Evolutionary conservation across 2,797 vertebrate genomes (phyloP), one percentile per base, ranked within the genome.

Genomic region (Ambastaia sidthimunki): DNA sequence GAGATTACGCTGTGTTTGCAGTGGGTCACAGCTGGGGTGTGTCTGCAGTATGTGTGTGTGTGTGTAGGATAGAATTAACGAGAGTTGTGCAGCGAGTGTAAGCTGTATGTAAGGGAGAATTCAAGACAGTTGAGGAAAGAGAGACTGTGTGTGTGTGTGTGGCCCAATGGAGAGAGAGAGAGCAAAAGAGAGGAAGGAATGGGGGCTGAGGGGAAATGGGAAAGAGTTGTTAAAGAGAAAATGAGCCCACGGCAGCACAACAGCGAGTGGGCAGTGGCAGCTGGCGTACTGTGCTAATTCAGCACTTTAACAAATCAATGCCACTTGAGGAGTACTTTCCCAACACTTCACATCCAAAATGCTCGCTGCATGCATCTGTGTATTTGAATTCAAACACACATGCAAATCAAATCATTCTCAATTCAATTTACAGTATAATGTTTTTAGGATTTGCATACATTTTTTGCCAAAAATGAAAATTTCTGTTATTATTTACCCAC

Each of bases 291-390:
- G 91, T 96, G 96, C 96, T 97, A 96, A 97, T 97, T 98, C 96
- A 98, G 97, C 96, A 94, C 94, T 98, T 98, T 97, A 96, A 94
- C 96, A 97, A 97, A 98, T 98, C 97, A 97, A 98, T 97, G 97
- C 95, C 96, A 97, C 96, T 97, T 95, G 96, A 96, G 95, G 95
- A 96, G 95, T 92, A 96, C 94, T 96, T 95, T 96, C 93, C 78
- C 72, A 95, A 95, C 94, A 95, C 96, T 95, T 93, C 96, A 95
- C 95, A 93, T 95, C 85, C 94, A 93, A 94, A 95, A 91, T 63
- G 47, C 34, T 81, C 74, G 75, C 70, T 70, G 81, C 87, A 88
- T 71, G 66, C 78, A 71, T 65, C 4, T 80, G 66, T 59, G 65
- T 76, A 68, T 72, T 72, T 75, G 71, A 59, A 47, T 66, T 55